Conservation (phyloP, 2,888 invertebrate genomes). For the Biston stratarius region DNA sequence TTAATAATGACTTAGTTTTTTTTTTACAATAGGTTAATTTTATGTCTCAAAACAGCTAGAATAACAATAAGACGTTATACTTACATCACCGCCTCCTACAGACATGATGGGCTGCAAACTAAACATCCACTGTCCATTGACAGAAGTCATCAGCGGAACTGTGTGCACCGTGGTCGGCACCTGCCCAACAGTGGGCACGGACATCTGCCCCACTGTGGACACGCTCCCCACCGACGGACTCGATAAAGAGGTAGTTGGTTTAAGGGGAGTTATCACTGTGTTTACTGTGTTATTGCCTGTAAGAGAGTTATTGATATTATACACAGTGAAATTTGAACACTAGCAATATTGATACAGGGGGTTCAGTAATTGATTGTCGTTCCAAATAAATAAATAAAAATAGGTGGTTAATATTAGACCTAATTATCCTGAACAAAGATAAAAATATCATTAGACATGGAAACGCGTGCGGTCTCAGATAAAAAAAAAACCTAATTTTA, state of each 20-base stretch:
- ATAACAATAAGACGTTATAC: conserved; percentile 42
- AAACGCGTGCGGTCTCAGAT: too few relatives aligned
- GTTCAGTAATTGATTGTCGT: too few relatives aligned
- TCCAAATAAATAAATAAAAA: too few relatives aligned
- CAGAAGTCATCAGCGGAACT: conserved; percentile 75
- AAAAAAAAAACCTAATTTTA: too few relatives aligned
- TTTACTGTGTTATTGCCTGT: conserved; percentile 62
- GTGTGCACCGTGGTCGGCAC: conserved; percentile 70
- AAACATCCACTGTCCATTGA: conserved; percentile 82
- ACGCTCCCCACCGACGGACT: conserved; percentile 31
- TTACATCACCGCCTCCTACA: conserved; percentile 74
- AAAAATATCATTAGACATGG: too few relatives aligned
- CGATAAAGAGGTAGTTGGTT: conserved; percentile 40
- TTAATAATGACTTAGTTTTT: too few relatives aligned
- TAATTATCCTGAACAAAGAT: too few relatives aligned
- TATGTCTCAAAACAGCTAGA: too few relatives aligned
- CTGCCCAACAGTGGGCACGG: conserved; percentile 44
- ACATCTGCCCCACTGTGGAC: conserved; percentile 50
- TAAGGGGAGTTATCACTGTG: conserved; percentile 60
- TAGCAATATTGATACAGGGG: too few relatives aligned
- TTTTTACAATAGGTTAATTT: too few relatives aligned
- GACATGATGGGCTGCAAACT: conserved; percentile 81
- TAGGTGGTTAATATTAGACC: too few relatives aligned
- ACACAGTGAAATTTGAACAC: too few relatives aligned
- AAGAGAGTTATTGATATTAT: conserved; percentile 14